Evolutionary conservation across 2,797 vertebrate species (phyloP).

Genomic region (Sebastes nivosus): DNA sequence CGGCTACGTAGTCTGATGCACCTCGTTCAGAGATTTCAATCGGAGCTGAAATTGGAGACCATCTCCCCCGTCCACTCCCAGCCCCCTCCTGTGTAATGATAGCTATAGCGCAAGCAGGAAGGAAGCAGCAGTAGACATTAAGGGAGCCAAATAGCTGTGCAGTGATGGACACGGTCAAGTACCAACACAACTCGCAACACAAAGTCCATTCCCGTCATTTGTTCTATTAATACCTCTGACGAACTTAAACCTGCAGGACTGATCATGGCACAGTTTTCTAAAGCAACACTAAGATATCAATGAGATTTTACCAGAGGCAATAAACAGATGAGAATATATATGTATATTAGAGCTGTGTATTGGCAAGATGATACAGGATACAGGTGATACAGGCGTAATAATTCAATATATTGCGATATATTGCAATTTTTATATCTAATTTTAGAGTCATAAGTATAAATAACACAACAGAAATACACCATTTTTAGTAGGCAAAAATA

Average conservation of each 20-base stretch:
- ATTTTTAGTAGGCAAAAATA: too few relatives aligned
- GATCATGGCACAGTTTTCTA: neutral
- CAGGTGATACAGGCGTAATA: neutral
- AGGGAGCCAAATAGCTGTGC: constrained; percentile 56
- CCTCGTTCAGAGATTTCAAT: constrained; percentile 25
- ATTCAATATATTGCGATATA: neutral
- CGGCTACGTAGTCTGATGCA: neutral
- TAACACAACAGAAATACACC: neutral
- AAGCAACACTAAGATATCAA: neutral
- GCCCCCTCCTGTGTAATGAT: constrained; percentile 61
- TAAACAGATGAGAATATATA: neutral
- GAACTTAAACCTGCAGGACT: neutral
- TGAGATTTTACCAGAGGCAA: neutral
- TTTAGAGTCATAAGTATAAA: too few relatives aligned
- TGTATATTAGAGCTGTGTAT: neutral
- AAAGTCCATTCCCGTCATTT: constrained; percentile 19
- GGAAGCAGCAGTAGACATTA: constrained; percentile 68
- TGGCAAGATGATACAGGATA: neutral
- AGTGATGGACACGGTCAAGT: constrained; percentile 42
- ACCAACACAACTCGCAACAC: constrained; percentile 12
- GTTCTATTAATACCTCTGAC: constrained; percentile 24
- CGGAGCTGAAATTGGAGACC: constrained; percentile 45
- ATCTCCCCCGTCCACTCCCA: constrained; percentile 15
- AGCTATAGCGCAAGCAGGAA: constrained; percentile 54
- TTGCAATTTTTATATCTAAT: too few relatives aligned